Conservation (phyloP, 2,888 invertebrate species). For the Trypoxylon attenuatum region DNA sequence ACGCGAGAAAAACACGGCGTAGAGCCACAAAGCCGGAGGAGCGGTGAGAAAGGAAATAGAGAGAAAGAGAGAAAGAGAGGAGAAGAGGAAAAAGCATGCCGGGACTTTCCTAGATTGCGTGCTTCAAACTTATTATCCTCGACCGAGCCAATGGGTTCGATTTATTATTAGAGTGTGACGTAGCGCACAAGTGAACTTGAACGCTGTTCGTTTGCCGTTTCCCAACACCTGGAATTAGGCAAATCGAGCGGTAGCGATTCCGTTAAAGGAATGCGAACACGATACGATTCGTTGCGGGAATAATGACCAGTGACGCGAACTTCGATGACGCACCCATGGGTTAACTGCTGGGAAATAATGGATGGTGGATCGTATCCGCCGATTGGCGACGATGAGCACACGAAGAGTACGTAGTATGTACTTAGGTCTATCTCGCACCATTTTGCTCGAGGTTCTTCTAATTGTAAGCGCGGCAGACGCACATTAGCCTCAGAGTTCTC, state of each 20-base stretch:
- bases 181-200: slow-evolving; percentile 43
- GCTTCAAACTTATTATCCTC: slow-evolving; percentile 44
- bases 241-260: background rate
- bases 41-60: background rate
- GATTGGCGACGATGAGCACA: too few species aligned
- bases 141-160: slow-evolving; percentile 25
- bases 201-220: slow-evolving; percentile 11
- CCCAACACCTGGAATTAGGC: background rate
- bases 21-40: background rate
- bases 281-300: background rate
- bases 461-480: too few species aligned
- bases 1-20: too few species aligned
- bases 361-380: too few species aligned
- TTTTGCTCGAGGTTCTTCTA: too few species aligned
- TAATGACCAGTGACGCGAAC: background rate
- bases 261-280: background rate
- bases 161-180: slow-evolving; percentile 56
- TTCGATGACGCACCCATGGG: too few species aligned
- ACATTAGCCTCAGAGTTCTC: too few species aligned
- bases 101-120: slow-evolving; percentile 46
- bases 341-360: too few species aligned
- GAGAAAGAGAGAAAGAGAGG: background rate
- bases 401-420: too few species aligned
- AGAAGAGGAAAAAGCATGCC: background rate
- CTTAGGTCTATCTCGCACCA: too few species aligned